phyloP scores from a whole-genome alignment of 92 coral and sea anemone genomes.

The Epizoanthus stellaris region DNA sequence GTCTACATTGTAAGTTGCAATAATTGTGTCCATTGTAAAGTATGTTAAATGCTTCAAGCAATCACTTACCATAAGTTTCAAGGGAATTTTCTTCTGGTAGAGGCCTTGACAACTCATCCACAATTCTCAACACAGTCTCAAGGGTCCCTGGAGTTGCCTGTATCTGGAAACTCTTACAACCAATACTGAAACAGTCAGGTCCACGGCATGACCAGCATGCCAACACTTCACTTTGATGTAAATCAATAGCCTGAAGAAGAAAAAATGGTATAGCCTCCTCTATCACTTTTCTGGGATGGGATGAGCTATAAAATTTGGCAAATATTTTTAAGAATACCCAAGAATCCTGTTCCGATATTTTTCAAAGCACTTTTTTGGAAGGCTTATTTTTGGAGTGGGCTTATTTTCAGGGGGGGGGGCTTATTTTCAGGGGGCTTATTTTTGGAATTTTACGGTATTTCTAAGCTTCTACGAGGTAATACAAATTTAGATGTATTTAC shows the following conservation, averaged over 20 bases:
- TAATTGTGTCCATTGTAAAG: too few species aligned
- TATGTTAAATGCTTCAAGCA: too few species aligned
- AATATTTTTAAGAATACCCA: not conserved
- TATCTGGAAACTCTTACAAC: slow-evolving; percentile 15
- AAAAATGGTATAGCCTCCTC: not conserved
- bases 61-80: slow-evolving; percentile 13
- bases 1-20: too few species aligned
- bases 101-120: not conserved
- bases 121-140: slow-evolving; percentile 4
- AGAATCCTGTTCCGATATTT: too few species aligned
- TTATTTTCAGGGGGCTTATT: not conserved
- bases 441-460: too few species aligned
- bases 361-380: too few species aligned
- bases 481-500: too few species aligned
- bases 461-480: too few species aligned
- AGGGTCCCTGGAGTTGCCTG: not conserved
- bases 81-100: not conserved
- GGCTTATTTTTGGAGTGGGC: too few species aligned
- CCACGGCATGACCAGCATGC: slow-evolving; percentile 41
- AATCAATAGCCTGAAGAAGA: slow-evolving; percentile 8
- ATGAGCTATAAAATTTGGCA: not conserved
- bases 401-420: too few species aligned
- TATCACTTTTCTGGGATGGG: not conserved
- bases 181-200: slow-evolving; percentile 24
- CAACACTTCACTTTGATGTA: slow-evolving; percentile 16